Base-by-base conservation (phyloP, 35 echinoderm and acorn worm genomes). In the Apostichopus parvimensis region DNA sequence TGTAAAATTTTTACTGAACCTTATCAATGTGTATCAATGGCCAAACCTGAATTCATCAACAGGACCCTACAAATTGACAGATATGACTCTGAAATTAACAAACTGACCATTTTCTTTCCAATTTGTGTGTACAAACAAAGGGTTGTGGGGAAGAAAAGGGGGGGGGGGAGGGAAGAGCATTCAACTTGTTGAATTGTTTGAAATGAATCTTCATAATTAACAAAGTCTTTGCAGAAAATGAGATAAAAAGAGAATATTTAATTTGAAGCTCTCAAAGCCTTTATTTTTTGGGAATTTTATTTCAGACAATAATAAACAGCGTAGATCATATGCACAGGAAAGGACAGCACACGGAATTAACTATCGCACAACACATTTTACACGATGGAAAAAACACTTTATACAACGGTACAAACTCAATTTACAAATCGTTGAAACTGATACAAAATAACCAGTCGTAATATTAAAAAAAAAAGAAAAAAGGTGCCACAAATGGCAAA, bases 361-460 rank as follows among this genome's bases (percentile, higher is more conserved):
- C 79, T 82, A 82, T 82, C 79, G 57, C 79, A 82, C 79, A 82
- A 82, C 79, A 82, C 79, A 82, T 45, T 82, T 82, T 82, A 56
- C 55, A 82, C 52, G 55, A 56, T 82, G 79, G 79, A 79, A 82
- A 82, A 82, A 80, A 82, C 6, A 80, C 34, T 80, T 80, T 80
- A 80, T 80, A 80, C 79, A 82, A 53, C 54, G 6, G 52, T 82
- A 82, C 79, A 82, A 82, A 82, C 34, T 82, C 79, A 82, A 45
- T 82, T 82, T 82, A 82, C 79, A 82, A 80, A 55, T 82, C 79
- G 55, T 18, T 68, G 5, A 45, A 45, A 82, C 28, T 82, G 79
- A 82, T 82, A 82, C 79, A 82, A 82, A 82, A 82, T 82, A 53
- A 82, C 34, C 34, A 45, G 34, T 45, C 34, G 34, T 45, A 45